Base-by-base conservation (phyloP, 1,140 invertebrate species). In the Uloborus diversus region DNA sequence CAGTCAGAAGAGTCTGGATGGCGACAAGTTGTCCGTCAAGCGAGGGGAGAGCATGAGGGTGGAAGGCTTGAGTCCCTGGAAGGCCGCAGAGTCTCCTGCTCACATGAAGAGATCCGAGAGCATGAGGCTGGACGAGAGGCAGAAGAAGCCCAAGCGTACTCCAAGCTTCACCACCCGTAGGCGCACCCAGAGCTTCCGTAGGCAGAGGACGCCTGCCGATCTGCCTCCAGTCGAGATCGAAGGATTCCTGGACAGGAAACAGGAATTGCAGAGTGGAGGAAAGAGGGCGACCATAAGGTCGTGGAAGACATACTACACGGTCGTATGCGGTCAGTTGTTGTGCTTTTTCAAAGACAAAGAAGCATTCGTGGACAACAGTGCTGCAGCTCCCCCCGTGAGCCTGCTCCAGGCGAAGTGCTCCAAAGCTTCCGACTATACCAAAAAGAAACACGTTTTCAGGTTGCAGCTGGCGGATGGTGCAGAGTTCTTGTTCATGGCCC, bases 311-410 rank as follows among this genome's bases (percentile, higher is more conserved):
- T 96, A 94, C 87, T 97, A 98, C 86, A 95, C 95, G 3, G 96
- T 99, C 32, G 88, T 99, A 1, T 99, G 96, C 85, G 97, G 97
- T 0, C 97, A 99, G 86, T 86, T 99, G 76, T 88, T 99, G 27
- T 99, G 96, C 88, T 99, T 99, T 92, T 99, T 99, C 89, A 96
- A 97, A 85, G 97, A 98, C 85, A 92, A 94, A 84, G 92, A 93
- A 80, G 96, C 97, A 89, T 98, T 98, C 87, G 88, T 91, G 53
- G 91, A 92, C 73, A 88, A 88, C 79, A 92, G 93, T 83, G 97
- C 97, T 88, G 94, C 94, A 0, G 92, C 94, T 0, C 93, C 96
- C 0, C 96, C 97, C 0, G 91, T 99, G 4, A 94, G 93, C 62
- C 93, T 99, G 64, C 91, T 95, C 80, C 93, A 96, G 81, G 94